Percentiles rank a stretch among this genome's conserved stretches.
Evolutionary conservation across 2,888 invertebrate species (phyloP).

Genomic region (Chalcis sispes): DNA sequence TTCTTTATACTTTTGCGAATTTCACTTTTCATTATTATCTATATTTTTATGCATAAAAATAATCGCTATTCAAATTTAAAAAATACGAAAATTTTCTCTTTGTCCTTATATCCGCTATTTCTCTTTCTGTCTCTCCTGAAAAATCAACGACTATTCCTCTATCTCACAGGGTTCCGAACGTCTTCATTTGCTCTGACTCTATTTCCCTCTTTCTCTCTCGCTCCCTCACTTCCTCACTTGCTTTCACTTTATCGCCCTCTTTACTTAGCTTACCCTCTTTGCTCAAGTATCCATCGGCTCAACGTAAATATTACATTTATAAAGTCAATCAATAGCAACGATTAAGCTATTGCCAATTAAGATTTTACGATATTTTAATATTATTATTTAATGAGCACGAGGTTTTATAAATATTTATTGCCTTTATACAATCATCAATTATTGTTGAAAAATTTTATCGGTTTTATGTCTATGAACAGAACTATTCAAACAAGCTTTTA

Average conservation of each 20-base stretch:
- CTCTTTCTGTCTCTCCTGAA: not conserved
- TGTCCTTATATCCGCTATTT: not conserved
- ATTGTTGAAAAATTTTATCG: too few species aligned
- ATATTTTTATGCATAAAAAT: conserved; percentile 38
- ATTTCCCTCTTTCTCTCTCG: not conserved
- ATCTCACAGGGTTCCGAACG: conserved; percentile 36
- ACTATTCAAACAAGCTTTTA: too few species aligned
- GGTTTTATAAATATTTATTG: conserved; percentile 14
- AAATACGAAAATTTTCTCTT: conserved; percentile 16
- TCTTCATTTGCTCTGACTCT: conserved; percentile 40
- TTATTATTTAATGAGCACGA: not conserved
- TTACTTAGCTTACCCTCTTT: conserved; percentile 43
- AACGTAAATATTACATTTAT: conserved; percentile 45
- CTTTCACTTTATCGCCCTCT: conserved; percentile 53
- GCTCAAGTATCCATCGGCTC: conserved; percentile 26
- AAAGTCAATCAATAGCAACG: conserved; percentile 35
- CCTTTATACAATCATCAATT: not conserved
- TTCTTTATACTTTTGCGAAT: conserved; percentile 4
- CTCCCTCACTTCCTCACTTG: conserved; percentile 35
- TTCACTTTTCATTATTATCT: conserved; percentile 31
- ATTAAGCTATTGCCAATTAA: conserved; percentile 37
- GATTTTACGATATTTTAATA: not conserved
- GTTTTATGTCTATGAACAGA: too few species aligned
- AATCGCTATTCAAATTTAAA: conserved; percentile 45
- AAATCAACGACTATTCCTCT: conserved; percentile 8